phyloP scores from a whole-genome alignment of 2,888 invertebrate genomes.

The Girardia tigrina region DNA sequence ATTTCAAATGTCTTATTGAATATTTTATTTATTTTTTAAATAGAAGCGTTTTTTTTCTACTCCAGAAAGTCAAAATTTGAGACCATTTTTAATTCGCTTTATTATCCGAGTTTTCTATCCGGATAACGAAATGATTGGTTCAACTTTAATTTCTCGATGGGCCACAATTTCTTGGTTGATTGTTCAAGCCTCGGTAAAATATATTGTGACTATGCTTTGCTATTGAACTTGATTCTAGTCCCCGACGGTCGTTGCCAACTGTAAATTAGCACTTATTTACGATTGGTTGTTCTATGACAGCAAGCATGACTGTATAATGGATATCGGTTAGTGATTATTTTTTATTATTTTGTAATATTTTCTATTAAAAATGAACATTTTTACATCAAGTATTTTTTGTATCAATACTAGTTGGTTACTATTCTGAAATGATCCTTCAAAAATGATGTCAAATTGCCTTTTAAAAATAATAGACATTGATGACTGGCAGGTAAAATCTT shows the following conservation, averaged over 20 bases:
- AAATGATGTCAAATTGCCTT: too few relatives aligned
- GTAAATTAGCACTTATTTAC: constrained; percentile 4
- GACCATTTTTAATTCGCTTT: constrained; percentile 81
- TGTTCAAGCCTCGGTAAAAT: background rate
- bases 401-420: too few relatives aligned
- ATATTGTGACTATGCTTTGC: background rate
- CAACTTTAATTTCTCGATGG: constrained; percentile 86
- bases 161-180: constrained; percentile 77
- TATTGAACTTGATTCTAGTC: background rate
- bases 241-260: background rate
- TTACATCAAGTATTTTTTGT: too few relatives aligned
- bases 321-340: background rate
- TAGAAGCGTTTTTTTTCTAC: constrained; percentile 66
- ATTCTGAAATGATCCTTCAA: too few relatives aligned
- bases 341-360: background rate
- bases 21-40: constrained; percentile 27
- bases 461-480: too few relatives aligned
- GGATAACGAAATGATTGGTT: constrained; percentile 74
- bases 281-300: constrained; percentile 10
- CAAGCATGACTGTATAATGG: background rate
- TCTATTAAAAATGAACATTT: background rate
- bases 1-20: constrained; percentile 26
- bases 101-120: constrained; percentile 85
- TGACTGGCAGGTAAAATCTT: too few relatives aligned
- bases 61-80: constrained; percentile 72